These are phyloP conservation scores for Nymphicus hollandicus DNA, from an alignment of 2,113 vertebrate species.

Conservation along the genomic window DNA sequence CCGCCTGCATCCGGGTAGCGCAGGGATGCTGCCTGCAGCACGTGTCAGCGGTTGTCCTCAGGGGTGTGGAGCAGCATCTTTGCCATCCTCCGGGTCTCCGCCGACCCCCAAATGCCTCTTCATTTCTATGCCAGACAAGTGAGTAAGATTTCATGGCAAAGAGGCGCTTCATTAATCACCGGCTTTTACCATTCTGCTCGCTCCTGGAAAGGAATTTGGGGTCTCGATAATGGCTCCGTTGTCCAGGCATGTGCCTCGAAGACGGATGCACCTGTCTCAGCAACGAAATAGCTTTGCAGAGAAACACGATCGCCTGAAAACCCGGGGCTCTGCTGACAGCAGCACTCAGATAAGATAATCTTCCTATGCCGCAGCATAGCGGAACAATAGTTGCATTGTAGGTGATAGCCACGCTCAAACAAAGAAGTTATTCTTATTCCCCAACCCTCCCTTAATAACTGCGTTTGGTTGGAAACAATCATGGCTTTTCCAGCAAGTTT, in stretches of 20 bases:
- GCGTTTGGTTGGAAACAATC: conserved; percentile 63
- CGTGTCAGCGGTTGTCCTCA: background rate
- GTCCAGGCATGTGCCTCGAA: conserved; percentile 71
- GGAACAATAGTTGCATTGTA: conserved; percentile 77
- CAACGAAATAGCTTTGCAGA: conserved; percentile 77
- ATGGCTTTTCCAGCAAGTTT: conserved; percentile 29
- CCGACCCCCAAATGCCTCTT: background rate
- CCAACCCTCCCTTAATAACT: conserved; percentile 53
- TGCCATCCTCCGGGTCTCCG: background rate
- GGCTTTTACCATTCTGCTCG: conserved; percentile 54
- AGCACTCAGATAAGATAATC: conserved; percentile 69
- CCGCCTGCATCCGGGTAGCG: background rate
- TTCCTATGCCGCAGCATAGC: conserved; percentile 67
- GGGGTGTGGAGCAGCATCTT: background rate
- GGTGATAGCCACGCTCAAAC: conserved; percentile 73
- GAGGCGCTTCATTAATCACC: conserved; percentile 76
- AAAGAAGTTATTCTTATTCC: conserved; percentile 79
- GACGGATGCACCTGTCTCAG: conserved; percentile 83
- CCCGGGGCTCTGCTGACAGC: conserved; percentile 51
- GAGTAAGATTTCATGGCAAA: conserved; percentile 35
- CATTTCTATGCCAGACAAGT: conserved; percentile 49
- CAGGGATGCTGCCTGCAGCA: background rate
- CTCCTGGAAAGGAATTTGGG: conserved; percentile 59
- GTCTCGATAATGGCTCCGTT: conserved; percentile 69
- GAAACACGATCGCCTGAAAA: conserved; percentile 71